phyloP scores from a whole-genome alignment of 2,113 vertebrate genomes.

The Andinoacara biseriatus region DNA sequence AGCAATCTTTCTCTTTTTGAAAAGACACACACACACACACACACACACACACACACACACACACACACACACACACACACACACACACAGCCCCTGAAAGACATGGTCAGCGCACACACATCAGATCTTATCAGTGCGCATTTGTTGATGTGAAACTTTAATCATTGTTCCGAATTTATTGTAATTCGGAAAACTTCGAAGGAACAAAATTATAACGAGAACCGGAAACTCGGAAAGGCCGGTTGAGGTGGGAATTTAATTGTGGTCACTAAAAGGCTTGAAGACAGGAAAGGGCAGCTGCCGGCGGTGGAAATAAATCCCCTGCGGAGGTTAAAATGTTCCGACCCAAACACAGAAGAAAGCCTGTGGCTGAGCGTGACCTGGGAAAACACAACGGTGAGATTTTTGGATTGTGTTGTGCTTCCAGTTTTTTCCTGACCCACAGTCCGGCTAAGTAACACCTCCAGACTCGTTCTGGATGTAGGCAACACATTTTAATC shows the following conservation, averaged over 20 bases:
- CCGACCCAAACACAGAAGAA: not conserved
- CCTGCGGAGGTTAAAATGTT: too few relatives aligned
- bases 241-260: too few relatives aligned
- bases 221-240: too few relatives aligned
- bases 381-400: not conserved
- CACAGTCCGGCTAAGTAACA: not conserved
- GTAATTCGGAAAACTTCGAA: too few relatives aligned
- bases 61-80: not conserved
- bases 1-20: slow-evolving; percentile 21
- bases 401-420: not conserved
- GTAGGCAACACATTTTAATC: too few relatives aligned
- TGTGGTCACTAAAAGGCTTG: not conserved
- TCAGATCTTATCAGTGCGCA: not conserved
- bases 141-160: too few relatives aligned
- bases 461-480: not conserved
- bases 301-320: not conserved
- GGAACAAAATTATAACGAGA: too few relatives aligned
- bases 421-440: too few relatives aligned
- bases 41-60: too few relatives aligned
- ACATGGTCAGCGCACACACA: not conserved
- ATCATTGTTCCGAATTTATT: too few relatives aligned
- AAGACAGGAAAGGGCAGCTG: not conserved
- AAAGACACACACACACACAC: not conserved
- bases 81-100: not conserved
- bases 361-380: not conserved